Base-by-base conservation (phyloP, 2,797 vertebrate genomes). In the Hyperoplus immaculatus region DNA sequence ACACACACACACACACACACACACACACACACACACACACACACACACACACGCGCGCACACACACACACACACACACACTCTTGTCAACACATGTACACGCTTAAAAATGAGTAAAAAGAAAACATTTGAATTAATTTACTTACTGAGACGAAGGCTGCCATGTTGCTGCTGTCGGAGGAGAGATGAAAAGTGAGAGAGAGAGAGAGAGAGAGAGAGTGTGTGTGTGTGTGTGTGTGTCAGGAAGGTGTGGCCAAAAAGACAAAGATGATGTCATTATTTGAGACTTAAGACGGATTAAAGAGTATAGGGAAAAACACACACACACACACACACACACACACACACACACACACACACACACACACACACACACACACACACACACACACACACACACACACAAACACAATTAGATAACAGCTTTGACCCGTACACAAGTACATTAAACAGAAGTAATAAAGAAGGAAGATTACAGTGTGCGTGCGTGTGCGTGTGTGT, bases 111-210 rank as follows among this genome's bases (percentile, higher is more conserved):
- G 1, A 57, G 1, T 29, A 29, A 29, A 29, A 29, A 21, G 21
- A 3, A 29, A 29, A 29, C 2, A 29, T 29, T 3, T 29, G 29
- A 29, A 29, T 29, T 29, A 3, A 9, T 38, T n/a, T 47, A 88
- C 87, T 91, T 45, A 91, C 89, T 4, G 78, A 86, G 56, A 90
- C 80, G 58, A 90, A 89, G 0, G 86, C 43, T 1, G 89, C 89
- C 89, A 90, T 90, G 57, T 0, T 8, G 50, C 69, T 60, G 76
- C 21, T 18, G 43, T 36, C 43, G 0, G 0, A 1, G 6, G 0
- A 41, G 6, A 36, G 62, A 18, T 0, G 11, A 10, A 54, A 21
- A 29, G 58, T 6, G 63, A 5, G 46, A 15, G 53, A 29, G 29
- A 3, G 29, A 29, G 29, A 3, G 29, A 29, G 29, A 29, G 29